Evolutionary conservation across 2,797 vertebrate genomes (phyloP).

Genomic region (Acanthurus leucopareius): DNA sequence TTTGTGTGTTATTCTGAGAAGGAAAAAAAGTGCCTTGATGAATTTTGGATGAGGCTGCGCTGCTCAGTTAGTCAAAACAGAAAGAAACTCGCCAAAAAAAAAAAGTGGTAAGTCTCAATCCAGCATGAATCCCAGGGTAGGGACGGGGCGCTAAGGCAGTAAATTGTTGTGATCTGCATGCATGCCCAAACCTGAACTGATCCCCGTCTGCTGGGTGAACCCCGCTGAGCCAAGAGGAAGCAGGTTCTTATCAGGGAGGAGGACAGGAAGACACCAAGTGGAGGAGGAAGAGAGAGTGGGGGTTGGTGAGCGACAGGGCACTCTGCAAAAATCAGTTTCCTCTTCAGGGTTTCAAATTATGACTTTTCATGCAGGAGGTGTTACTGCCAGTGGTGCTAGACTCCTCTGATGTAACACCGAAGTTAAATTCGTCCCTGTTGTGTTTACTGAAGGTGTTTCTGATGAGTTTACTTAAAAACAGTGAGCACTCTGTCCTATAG

Average conservation of each 20-base stretch:
- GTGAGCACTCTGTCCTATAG: too few species aligned
- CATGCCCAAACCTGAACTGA: slow-evolving; percentile 72
- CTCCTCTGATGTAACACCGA: slow-evolving; percentile 3
- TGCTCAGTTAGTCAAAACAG: slow-evolving; percentile 63
- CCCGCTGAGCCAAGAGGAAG: slow-evolving; percentile 74
- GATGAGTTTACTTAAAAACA: not conserved
- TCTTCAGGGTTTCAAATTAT: slow-evolving; percentile 27
- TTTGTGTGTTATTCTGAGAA: slow-evolving; percentile 68
- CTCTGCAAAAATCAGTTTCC: slow-evolving; percentile 51
- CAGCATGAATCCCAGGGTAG: slow-evolving; percentile 49
- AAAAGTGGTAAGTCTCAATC: slow-evolving; percentile 52
- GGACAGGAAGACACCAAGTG: slow-evolving; percentile 70
- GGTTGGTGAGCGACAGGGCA: slow-evolving; percentile 46
- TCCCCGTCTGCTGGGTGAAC: slow-evolving; percentile 61
- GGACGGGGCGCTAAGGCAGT: slow-evolving; percentile 33
- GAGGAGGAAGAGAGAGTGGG: slow-evolving; percentile 66
- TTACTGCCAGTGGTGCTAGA: not conserved
- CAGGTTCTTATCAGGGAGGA: slow-evolving; percentile 73
- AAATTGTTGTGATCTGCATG: slow-evolving; percentile 66
- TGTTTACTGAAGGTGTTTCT: not conserved
- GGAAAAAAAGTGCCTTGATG: slow-evolving; percentile 59
- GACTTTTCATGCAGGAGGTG: slow-evolving; percentile 18
- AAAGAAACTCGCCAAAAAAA: slow-evolving; percentile 43
- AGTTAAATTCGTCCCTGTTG: slow-evolving; percentile 2
- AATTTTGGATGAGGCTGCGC: slow-evolving; percentile 72